Evolutionary conservation across 2,888 invertebrate genomes (phyloP), one percentile per base, ranked within the genome.

Genomic region (Tetragonisca angustula): DNA sequence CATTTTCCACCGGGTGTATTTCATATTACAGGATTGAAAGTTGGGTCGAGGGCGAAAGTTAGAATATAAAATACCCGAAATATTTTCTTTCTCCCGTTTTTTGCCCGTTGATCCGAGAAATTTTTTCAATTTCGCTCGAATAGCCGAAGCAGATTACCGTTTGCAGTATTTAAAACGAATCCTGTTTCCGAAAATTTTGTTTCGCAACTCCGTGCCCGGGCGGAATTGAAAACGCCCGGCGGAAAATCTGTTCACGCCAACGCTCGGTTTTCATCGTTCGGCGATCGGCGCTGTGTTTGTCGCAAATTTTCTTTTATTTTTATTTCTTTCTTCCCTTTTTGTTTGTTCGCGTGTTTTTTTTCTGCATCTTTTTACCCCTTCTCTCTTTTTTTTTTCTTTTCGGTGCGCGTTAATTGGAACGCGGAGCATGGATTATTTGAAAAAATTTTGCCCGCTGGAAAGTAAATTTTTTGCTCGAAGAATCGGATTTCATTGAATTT

Each of bases 21-120:
- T 49, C 4, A 56, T 56, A 76, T 83, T 76, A 73, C 54, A 13
- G 70, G 15, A 32, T 17, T 4, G 32, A n/a, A 64, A 43, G 43
- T 43, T 9, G 32, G 32, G 4, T 32, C 19, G 49, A 19, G 32
- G 54, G 54, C 49, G 52, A 52, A 32, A 49, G 21, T 17, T n/a
- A 19, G 43, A 32, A 56, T 65, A 74, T 19, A 65, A 74, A 13
- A 24, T 43, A 15, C 15, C 9, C 4, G 79, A 50, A 79, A 65
- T 70, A 43, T 11, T 43, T 32, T 77, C 70, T 21, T 56, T 17
- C 6, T 27, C 27, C 27, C 27, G 27, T 27, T 50, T 52, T 61
- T 6, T 32, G 32, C 27, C 21, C 32, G 50, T 56, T 72, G 61
- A 67, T 83, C 50, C 62, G 24, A 54, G 9, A 43, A 43, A 76